Conservation (phyloP, 1,140 invertebrate species). For the Scaptomyza hsui region DNA sequence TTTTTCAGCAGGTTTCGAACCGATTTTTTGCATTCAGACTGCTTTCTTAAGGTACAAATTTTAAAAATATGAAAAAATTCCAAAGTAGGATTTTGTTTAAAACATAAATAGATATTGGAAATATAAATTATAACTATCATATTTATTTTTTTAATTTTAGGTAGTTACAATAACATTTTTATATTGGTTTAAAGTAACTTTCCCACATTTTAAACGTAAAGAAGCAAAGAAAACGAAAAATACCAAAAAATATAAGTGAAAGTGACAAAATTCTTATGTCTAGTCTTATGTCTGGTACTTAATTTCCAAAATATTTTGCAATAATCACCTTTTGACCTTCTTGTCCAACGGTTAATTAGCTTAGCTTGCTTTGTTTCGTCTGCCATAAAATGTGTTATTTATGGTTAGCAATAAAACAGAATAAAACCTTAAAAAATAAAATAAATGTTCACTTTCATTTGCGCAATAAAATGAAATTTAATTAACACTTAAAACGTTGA, state of each 20-base stretch:
- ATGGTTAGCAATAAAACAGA: slow-evolving; percentile 13
- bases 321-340: slow-evolving; percentile 29
- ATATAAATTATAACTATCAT: no score
- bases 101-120: no score
- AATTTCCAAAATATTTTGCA: not conserved
- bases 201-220: not conserved
- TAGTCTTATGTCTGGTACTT: not conserved
- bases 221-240: not conserved
- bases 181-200: not conserved
- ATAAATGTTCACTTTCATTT: slow-evolving; percentile 47
- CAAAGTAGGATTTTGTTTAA: no score
- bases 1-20: slow-evolving; percentile 26
- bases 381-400: slow-evolving; percentile 40
- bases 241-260: slow-evolving; percentile 16
- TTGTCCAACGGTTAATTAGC: not conserved
- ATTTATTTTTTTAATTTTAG: no score
- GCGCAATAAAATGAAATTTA: slow-evolving; percentile 73
- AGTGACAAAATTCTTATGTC: slow-evolving; percentile 2
- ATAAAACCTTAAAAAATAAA: slow-evolving; percentile 12
- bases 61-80: no score
- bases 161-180: no score
- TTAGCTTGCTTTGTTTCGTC: slow-evolving; percentile 10
- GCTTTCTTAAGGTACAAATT: no score
- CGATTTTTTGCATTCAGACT: not conserved
- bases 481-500: slow-evolving; percentile 69